phyloP scores from a whole-genome alignment of 2,113 vertebrate genomes.

The Trogon surrucura region DNA sequence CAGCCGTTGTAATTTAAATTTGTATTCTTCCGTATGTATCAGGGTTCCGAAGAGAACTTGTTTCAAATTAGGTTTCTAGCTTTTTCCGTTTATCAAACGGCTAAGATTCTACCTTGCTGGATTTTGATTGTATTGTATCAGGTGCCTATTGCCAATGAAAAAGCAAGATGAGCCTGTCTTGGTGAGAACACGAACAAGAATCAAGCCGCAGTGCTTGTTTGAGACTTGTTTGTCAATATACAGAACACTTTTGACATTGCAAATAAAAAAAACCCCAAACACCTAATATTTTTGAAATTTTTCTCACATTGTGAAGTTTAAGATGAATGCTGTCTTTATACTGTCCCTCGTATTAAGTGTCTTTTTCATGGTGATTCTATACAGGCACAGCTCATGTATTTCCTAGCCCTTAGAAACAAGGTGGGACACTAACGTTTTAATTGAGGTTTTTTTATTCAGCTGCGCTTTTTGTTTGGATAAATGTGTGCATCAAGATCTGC shows the following conservation, averaged over 20 bases:
- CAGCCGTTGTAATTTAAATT: background rate
- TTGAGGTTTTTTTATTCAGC: background rate
- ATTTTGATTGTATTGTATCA: background rate
- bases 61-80: background rate
- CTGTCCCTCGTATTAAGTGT: background rate
- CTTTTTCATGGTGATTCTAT: background rate
- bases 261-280: background rate
- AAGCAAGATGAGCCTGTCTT: background rate
- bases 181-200: background rate
- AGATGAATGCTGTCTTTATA: background rate
- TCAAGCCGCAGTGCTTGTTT: background rate
- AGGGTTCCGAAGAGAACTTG: background rate
- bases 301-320: background rate
- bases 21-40: background rate
- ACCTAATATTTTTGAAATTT: background rate
- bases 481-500: background rate
- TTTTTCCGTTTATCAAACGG: background rate
- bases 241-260: background rate
- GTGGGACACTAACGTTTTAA: background rate
- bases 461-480: background rate
- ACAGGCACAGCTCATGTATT: background rate
- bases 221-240: background rate
- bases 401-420: background rate
- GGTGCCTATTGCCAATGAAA: slow-evolving; percentile 10
- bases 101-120: background rate